Evolutionary conservation across 2,797 vertebrate species (phyloP), one percentile per base, ranked within the genome.

Genomic region (Podarcis siculus): DNA sequence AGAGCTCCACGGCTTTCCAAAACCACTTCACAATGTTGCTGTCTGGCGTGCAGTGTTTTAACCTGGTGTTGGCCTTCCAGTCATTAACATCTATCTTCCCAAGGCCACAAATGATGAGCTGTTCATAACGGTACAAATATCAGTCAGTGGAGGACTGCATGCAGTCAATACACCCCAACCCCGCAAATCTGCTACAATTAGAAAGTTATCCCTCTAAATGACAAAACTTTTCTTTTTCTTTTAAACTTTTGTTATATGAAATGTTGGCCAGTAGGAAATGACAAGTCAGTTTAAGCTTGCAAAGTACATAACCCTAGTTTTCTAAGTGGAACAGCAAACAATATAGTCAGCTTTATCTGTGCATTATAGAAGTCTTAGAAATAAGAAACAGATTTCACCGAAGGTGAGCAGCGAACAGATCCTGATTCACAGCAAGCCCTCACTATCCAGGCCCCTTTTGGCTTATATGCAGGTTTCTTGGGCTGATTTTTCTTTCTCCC

Each of bases 21-120:
- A 99, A 99, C 99, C 99, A 99, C 92, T 99, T 99, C 55, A 99
- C 99, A 0, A 98, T 98, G 94, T 98, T 99, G 97, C 98, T 99
- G 95, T 99, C 99, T 0, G 97, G 96, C 0, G 98, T 99, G 96
- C 99, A 99, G 97, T 99, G 99, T 96, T 99, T 99, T 96, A 99
- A 98, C 83, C 99, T 97, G 1, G 99, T 99, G 94, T 99, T 99
- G 85, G 98, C 97, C 96, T 99, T 99, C 99, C 99, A 99, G 97
- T 99, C 99, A 3, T 97, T 97, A 86, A 99, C 98, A 89, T 99
- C 99, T 35, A 99, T 99, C 95, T 99, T 99, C 58, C 99, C 99
- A 89, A 99, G 97, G 86, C 99, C 99, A 23, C 99, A 99, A 73
- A 99, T 98, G 78, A 99, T 99, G 81, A 99, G 98, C 99, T 99